Evolutionary conservation across 1,140 invertebrate species (phyloP).

Genomic region (Drosophila burlai): DNA sequence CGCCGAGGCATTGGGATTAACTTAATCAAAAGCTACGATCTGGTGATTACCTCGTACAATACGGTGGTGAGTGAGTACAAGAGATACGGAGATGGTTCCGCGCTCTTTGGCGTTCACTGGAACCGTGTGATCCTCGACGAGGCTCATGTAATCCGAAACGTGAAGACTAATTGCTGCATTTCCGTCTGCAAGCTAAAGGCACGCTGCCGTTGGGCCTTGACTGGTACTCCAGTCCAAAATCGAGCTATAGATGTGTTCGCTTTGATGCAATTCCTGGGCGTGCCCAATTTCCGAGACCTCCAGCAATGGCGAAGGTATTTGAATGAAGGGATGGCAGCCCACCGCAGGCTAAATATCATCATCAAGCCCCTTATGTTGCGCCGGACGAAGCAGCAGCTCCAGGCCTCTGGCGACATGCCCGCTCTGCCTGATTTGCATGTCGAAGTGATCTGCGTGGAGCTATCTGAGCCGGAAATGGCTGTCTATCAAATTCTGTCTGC

Average conservation of each 20-base stretch:
- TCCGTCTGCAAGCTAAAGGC: constrained; percentile 25
- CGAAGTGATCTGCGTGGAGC: constrained; percentile 27
- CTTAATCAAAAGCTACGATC: constrained; percentile 18
- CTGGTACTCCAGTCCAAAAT: constrained; percentile 61
- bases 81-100: constrained; percentile 15
- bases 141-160: constrained; percentile 52
- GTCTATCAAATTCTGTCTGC: constrained; percentile 60
- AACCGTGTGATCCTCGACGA: constrained; percentile 58
- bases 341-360: constrained; percentile 32
- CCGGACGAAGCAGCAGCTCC: constrained; percentile 49
- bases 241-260: constrained; percentile 56
- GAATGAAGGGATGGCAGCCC: constrained; percentile 26
- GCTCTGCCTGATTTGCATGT: constrained; percentile 22
- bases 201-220: constrained; percentile 51
- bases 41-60: constrained; percentile 54
- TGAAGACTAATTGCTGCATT: constrained; percentile 19
- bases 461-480: constrained; percentile 38
- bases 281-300: constrained; percentile 49
- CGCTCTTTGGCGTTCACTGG: constrained; percentile 46
- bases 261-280: constrained; percentile 41
- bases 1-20: constrained; percentile 28
- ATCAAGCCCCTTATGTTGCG: constrained; percentile 60
- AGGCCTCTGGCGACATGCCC: constrained; percentile 49
- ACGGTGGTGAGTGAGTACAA: constrained; percentile 25
- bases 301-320: constrained; percentile 38